Evolutionary conservation across 2,113 vertebrate species (phyloP), one percentile per base, ranked within the genome.

Genomic region (Corynorhinus townsendii): DNA sequence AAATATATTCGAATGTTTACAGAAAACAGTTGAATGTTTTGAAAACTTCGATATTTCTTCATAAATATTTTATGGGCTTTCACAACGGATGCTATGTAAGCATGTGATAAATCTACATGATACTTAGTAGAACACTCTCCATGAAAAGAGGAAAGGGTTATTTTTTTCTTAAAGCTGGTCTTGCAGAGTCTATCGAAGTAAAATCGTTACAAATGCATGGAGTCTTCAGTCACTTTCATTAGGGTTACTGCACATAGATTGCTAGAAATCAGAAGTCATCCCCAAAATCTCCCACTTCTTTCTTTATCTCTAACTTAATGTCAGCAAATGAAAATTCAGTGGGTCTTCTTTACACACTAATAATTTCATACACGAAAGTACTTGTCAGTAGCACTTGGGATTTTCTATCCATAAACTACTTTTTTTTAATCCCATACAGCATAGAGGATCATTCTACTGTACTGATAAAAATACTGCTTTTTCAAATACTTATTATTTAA

Each of bases 21-120:
- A 95, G 11, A 24, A 52, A 97, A 84, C 95, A 96, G 89, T 97
- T 93, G 97, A 97, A 97, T 94, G 86, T 91, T 85, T 95, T 93
- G 69, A 84, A 20, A 96, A 91, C n/a, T 97, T 97, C 28, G 89
- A 54, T 45, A 97, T 96, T 96, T 97, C 95, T 97, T 95, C 98
- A 97, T 98, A 98, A 97, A 98, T 97, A 97, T 96, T 98, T 95
- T 95, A 98, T 97, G 62, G 96, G 79, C 52, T 91, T 96, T 95
- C 30, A 95, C 17, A 69, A 89, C 28, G 89, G 88, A 97, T 97
- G 22, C 73, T 97, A 90, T 96, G 97, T 98, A 97, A 97, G 96
- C 68, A 95, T 86, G 89, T 90, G 92, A 96, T 96, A 97, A 97
- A 86, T 43, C 79, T 93, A 86, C 86, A 97, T 96, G 77, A 90